Evolutionary conservation across 2,797 vertebrate genomes (phyloP), one percentile per base, ranked within the genome.

Genomic region (Coilia nasus): DNA sequence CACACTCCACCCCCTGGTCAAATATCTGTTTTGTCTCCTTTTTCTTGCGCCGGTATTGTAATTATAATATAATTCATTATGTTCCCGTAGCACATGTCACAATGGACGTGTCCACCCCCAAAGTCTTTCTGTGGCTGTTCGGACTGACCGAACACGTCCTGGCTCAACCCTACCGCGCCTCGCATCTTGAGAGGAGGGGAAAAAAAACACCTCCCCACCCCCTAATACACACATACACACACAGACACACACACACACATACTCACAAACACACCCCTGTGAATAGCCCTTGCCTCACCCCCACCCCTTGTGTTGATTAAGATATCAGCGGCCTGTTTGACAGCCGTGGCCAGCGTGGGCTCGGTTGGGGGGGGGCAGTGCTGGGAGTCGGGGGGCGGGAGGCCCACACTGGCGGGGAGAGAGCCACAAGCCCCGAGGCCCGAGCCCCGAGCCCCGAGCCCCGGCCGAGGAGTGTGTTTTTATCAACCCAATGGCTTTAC

Each of bases 1-100:
- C 94, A 93, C 93, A 94, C 93, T 94, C 94, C 94, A 92, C 94
- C 94, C 92, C 94, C 92, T 91, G 92, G 91, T 95, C 95, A 95
- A 95, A 95, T 95, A 95, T 95, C 94, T 94, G 94, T 95, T 95
- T 95, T 95, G 95, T 96, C 93, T 93, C 94, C 93, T 94, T 94
- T 93, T 94, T 83, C 93, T 93, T 93, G 93, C 95, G 94, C 94
- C 91, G 91, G 95, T 95, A 95, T 96, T 96, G 95, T 96, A 96
- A 96, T 96, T 96, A 95, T 96, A 96, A 96, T 96, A 95, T 96
- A 95, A 96, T 96, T 96, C 96, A 96, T 96, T 95, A 96, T 96
- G 95, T 96, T 93, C 94, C 91, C 91, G 91, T 92, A 91, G 93
- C 94, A 93, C 93, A 94, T 94, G 92, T 92, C 92, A 95, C 95